Conservation (phyloP, 2,113 vertebrate species). For the Fulmarus glacialis region DNA sequence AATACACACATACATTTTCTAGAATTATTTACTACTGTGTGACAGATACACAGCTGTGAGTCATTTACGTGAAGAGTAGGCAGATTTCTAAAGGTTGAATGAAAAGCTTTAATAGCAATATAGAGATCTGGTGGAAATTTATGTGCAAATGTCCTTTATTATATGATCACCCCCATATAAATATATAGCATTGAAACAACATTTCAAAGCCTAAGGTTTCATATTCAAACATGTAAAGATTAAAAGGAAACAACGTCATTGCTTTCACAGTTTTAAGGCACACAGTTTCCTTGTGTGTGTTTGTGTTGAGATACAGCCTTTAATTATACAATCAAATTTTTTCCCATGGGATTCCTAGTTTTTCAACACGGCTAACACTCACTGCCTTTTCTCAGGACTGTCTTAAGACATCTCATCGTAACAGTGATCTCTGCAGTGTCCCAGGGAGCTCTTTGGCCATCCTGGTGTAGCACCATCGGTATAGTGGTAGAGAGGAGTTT, state of each 20-base stretch:
- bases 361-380: neutral
- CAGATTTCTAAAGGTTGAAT: neutral
- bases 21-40: constrained; percentile 24
- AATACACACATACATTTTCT: neutral
- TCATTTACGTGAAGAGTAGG: constrained; percentile 18
- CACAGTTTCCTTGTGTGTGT: neutral
- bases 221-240: neutral
- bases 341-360: neutral
- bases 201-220: neutral
- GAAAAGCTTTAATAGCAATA: constrained; percentile 1
- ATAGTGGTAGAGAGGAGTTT: neutral
- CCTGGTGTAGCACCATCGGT: neutral
- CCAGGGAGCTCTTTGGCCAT: neutral
- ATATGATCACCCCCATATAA: neutral
- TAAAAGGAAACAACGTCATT: neutral
- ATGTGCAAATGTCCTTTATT: neutral
- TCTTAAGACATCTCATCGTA: neutral
- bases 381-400: neutral
- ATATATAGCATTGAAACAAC: neutral
- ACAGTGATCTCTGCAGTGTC: neutral
- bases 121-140: neutral
- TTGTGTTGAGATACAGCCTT: neutral
- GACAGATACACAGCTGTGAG: constrained; percentile 26
- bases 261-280: neutral
- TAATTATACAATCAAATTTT: neutral